Conservation (phyloP, 2,888 invertebrate genomes). For the Horisme vitalbata region DNA sequence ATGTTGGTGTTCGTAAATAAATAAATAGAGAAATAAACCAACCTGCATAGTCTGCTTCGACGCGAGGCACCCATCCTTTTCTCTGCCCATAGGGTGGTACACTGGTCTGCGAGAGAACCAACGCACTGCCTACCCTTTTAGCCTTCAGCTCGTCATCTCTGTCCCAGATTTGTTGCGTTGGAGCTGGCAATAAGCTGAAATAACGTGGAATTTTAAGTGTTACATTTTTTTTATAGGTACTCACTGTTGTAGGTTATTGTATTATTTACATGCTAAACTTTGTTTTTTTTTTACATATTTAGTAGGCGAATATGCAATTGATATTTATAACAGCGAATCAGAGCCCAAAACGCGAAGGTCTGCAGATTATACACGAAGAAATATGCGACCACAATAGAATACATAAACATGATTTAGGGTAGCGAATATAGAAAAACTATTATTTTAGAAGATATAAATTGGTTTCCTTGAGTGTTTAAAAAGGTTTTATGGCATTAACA, state of each 20-base stretch:
- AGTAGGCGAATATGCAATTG: background rate
- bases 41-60: slow-evolving; percentile 87
- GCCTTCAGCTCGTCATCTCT: slow-evolving; percentile 89
- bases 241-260: slow-evolving; percentile 11
- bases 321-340: no score
- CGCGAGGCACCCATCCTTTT: slow-evolving; percentile 96
- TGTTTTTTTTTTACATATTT: background rate
- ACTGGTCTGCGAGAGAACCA: slow-evolving; percentile 90
- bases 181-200: slow-evolving; percentile 92
- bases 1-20: no score
- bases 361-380: no score
- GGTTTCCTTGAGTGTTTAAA: background rate
- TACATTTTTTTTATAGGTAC: background rate
- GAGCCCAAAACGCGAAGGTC: no score
- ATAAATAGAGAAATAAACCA: slow-evolving; percentile 4
- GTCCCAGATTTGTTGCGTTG: slow-evolving; percentile 94
- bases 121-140: slow-evolving; percentile 82
- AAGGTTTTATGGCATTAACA: background rate
- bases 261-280: slow-evolving; percentile 13
- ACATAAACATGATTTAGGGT: no score
- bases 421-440: background rate
- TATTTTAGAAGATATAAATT: background rate
- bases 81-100: slow-evolving; percentile 97
- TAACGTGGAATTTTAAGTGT: background rate
- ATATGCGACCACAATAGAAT: no score